These are phyloP conservation scores for Ophion costatus DNA, from an alignment of 2,888 invertebrate genomes.

Conservation along the genomic window DNA sequence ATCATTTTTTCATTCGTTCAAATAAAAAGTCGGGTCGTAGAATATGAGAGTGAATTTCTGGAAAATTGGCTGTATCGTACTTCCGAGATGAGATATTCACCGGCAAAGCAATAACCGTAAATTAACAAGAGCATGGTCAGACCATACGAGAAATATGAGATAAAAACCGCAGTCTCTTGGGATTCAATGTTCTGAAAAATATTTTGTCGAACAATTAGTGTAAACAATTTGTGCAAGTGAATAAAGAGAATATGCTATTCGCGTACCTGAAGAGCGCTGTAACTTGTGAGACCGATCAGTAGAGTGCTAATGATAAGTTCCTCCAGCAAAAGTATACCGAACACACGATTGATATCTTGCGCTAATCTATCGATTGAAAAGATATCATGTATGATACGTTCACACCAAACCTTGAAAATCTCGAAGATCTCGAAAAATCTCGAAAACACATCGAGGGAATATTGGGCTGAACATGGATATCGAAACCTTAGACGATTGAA, in stretches of 20 bases:
- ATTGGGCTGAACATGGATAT: too few species aligned
- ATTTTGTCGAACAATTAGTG: background rate
- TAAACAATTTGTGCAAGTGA: background rate
- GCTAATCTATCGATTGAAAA: background rate
- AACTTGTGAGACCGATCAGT: slow-evolving; percentile 57
- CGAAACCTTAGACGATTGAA: too few species aligned
- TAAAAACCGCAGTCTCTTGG: slow-evolving; percentile 32
- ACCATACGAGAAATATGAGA: slow-evolving; percentile 56
- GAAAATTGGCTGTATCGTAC: slow-evolving; percentile 28
- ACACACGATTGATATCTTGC: slow-evolving; percentile 43
- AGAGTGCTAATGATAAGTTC: slow-evolving; percentile 56
- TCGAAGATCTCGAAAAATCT: too few species aligned
- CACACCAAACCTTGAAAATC: background rate
- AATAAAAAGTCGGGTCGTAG: background rate
- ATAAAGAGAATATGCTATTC: background rate
- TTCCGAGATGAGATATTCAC: slow-evolving; percentile 62
- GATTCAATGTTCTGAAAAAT: slow-evolving; percentile 50
- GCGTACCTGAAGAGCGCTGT: slow-evolving; percentile 54
- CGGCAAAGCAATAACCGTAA: slow-evolving; percentile 63
- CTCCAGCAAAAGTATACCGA: slow-evolving; percentile 53
- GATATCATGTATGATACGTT: background rate
- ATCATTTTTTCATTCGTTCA: background rate
- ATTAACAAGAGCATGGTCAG: slow-evolving; percentile 55
- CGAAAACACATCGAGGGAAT: too few species aligned
- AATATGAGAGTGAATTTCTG: background rate